A percentile compares a stretch with the other conserved stretches of the same genome.
phyloP scores from a whole-genome alignment of 2,113 vertebrate species.

The Semnornis frantzii region DNA sequence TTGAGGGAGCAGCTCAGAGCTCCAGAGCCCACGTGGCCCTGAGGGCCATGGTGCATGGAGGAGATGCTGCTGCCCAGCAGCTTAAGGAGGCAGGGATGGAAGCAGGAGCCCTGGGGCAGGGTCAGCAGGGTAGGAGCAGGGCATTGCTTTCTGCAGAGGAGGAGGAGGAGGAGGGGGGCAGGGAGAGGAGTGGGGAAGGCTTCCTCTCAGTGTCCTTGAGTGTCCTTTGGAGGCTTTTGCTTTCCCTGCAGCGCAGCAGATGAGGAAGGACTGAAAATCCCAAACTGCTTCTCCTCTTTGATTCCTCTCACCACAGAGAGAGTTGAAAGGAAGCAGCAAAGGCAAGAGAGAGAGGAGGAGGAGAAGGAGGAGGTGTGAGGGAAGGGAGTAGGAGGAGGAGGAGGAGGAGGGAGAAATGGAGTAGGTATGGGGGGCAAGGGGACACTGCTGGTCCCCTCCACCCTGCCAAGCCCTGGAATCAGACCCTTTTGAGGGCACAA shows the following conservation, averaged over 20 bases:
- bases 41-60: fast-evolving
- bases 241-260: neutral
- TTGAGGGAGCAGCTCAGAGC: neutral
- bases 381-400: neutral
- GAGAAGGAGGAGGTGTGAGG: neutral
- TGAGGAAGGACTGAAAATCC: conserved; percentile 23
- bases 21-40: neutral
- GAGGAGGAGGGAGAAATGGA: neutral
- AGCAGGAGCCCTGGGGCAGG: neutral
- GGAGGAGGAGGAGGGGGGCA: neutral
- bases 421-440: neutral
- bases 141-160: neutral
- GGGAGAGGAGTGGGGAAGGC: neutral
- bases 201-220: conserved; percentile 29
- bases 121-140: neutral
- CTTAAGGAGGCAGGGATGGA: fast-evolving
- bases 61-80: neutral
- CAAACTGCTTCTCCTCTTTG: conserved; percentile 10
- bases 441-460: neutral
- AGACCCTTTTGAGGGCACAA: neutral
- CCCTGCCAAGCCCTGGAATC: neutral
- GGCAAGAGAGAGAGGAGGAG: neutral
- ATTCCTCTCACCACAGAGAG: neutral
- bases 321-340: neutral
- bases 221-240: conserved; percentile 43